A percentile compares a stretch with the other conserved stretches of the same genome.
Evolutionary conservation across 2,888 invertebrate species (phyloP).

Genomic region (Panopea generosa): DNA sequence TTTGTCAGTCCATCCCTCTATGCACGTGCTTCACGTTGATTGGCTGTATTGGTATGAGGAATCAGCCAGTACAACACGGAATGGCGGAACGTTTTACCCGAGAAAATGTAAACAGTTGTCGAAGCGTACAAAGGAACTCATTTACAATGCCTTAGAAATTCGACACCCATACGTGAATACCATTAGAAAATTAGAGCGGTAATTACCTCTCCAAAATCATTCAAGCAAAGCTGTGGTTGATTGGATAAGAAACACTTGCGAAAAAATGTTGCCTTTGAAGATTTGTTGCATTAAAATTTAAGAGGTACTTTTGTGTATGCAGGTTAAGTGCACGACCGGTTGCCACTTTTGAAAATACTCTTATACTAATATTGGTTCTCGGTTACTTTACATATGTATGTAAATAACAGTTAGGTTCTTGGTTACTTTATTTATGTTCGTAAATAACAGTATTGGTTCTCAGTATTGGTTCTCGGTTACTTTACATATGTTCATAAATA

Average conservation of each 20-base stretch:
- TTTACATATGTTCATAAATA: too few relatives aligned
- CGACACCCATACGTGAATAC: constrained; percentile 67
- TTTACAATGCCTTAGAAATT: constrained; percentile 68
- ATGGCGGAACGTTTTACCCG: not conserved
- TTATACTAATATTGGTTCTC: too few relatives aligned
- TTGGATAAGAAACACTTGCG: constrained; percentile 48
- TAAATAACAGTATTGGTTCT: too few relatives aligned
- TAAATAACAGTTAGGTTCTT: too few relatives aligned
- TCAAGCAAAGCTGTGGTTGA: constrained; percentile 55
- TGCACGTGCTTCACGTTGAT: constrained; percentile 55
- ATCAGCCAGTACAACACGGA: too few relatives aligned
- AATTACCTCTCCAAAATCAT: constrained; percentile 61
- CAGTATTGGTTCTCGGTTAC: too few relatives aligned
- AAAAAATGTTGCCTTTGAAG: constrained; percentile 3
- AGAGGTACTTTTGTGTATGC: constrained; percentile 5
- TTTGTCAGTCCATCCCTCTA: constrained; percentile 9
- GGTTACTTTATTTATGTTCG: too few relatives aligned
- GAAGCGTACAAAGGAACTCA: constrained; percentile 53
- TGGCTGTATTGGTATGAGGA: constrained; percentile 7
- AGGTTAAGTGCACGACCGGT: constrained; percentile 4
- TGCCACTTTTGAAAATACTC: not conserved
- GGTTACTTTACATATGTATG: too few relatives aligned
- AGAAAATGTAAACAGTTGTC: constrained; percentile 48
- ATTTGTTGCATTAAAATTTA: not conserved
- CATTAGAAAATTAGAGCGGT: constrained; percentile 68